Evolutionary conservation across 2,888 invertebrate genomes (phyloP).

Genomic region (Sussaba pulchella): DNA sequence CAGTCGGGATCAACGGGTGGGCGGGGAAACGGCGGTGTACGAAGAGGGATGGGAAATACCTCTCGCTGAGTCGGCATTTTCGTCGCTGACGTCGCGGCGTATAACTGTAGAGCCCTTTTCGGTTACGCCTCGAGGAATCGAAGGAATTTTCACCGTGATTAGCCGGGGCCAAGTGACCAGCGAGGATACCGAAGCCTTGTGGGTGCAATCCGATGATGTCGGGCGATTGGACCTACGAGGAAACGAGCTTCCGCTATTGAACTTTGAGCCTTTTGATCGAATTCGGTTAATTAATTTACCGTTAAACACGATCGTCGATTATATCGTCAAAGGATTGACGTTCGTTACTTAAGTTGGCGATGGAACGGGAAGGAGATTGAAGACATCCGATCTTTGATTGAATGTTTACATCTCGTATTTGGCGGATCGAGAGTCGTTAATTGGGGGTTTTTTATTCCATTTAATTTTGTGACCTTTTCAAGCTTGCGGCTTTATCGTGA

Average conservation of each 20-base stretch:
- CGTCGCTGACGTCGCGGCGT: slow-evolving; percentile 10
- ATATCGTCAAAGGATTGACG: not conserved
- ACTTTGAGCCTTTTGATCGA: not conserved
- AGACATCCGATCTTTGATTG: too few relatives aligned
- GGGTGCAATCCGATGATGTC: not conserved
- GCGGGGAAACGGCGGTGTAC: not conserved
- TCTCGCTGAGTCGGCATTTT: slow-evolving; percentile 51
- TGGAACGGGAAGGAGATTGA: too few relatives aligned
- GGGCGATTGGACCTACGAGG: slow-evolving; percentile 2
- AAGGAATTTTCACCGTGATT: slow-evolving; percentile 38
- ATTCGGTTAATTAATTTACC: not conserved
- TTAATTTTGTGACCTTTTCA: too few relatives aligned
- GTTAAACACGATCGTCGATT: not conserved
- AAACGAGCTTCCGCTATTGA: not conserved
- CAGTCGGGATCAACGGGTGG: not conserved
- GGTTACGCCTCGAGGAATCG: slow-evolving; percentile 40
- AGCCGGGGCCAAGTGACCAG: slow-evolving; percentile 39
- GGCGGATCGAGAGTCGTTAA: too few relatives aligned
- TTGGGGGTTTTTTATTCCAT: too few relatives aligned
- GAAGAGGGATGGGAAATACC: slow-evolving; percentile 46
- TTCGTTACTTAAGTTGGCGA: too few relatives aligned
- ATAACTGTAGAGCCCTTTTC: slow-evolving; percentile 21
- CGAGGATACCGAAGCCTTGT: slow-evolving; percentile 21
- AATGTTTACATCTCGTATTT: too few relatives aligned
- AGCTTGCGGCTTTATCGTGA: too few relatives aligned